Evolutionary conservation across 2,888 invertebrate genomes (phyloP), one percentile per base, ranked within the genome.

Genomic region (Platycheirus rosarum): DNA sequence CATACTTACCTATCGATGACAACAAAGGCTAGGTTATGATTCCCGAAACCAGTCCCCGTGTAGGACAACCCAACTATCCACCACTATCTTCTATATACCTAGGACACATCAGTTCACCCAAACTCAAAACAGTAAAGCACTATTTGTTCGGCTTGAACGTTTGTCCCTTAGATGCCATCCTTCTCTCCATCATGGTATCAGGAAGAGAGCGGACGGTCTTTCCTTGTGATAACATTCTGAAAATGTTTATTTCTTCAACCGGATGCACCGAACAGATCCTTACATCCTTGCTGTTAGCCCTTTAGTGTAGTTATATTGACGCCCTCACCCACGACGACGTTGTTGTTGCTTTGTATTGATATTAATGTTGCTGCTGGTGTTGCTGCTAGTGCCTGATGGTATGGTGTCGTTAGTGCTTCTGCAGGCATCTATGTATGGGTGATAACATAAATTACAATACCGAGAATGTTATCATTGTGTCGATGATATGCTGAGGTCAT

Each of bases 391-490:
- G 49, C 18, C 42, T 75, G 60, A 14, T 60, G 46, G n/a, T n/a
- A 23, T 60, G 60, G 26, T 57, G 40, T 37, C 37, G 23, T 44
- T 60, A 53, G 53, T 46, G 66, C 60, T 71, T 55, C 51, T 57
- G 18, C 37, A 51, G 71, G 68, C 76, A 82, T 82, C 82, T 73
- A n/a, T n/a, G 51, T 44, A 73, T 55, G 51, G 75, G 68, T 76
- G 71, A 69, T 77, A 76, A 77, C 77, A 82, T 82, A 82, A 82
- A 82, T 82, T 82, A 82, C 73, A 71, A 68, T 63, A 82, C 68
- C 63, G 18, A 77, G 71, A 82, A 82, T 77, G 82, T 82, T 82
- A 82, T 82, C 82, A 68, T 73, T 82, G 71, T 82, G 82, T 82
- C 82, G 82, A 82, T 77, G 82, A 37, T 82, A 68, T 68, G 77